A percentile compares a stretch with the other conserved stretches of the same genome.
Evolutionary conservation across 2,113 vertebrate species (phyloP).

Genomic region (Poeciliopsis prolifica): DNA sequence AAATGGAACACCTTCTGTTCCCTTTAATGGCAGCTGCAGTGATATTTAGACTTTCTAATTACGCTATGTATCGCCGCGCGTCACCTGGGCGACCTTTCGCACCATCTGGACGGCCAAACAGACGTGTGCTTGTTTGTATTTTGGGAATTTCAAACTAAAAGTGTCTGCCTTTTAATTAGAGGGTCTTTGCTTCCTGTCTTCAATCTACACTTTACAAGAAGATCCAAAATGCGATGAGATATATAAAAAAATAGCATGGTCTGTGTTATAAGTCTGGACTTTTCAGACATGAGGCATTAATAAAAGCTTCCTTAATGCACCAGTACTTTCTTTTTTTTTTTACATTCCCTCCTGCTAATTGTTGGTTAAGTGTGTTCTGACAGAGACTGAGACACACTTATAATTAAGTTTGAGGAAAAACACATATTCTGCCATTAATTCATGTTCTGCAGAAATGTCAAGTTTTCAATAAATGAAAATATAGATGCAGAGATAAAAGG

Average conservation of each 20-base stretch:
- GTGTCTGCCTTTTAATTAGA: slow-evolving; percentile 22
- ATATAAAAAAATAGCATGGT: no score
- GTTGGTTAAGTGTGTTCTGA: slow-evolving; percentile 25
- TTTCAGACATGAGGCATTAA: neutral
- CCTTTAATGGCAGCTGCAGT: slow-evolving; percentile 65
- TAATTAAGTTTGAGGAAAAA: slow-evolving; percentile 11
- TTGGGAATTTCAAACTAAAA: neutral
- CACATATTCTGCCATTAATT: slow-evolving; percentile 11
- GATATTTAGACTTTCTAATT: slow-evolving; percentile 77
- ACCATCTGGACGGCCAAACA: slow-evolving; percentile 27
- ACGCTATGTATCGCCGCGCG: slow-evolving; percentile 47
- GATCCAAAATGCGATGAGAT: neutral
- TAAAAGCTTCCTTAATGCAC: neutral
- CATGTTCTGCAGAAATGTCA: slow-evolving; percentile 8
- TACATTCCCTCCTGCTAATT: slow-evolving; percentile 19
- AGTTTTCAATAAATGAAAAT: neutral
- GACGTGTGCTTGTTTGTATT: slow-evolving; percentile 4
- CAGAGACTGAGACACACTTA: neutral
- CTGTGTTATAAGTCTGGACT: neutral
- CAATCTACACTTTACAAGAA: neutral
- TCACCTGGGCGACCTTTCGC: slow-evolving; percentile 46
- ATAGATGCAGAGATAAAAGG: neutral
- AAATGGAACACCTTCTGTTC: slow-evolving; percentile 49
- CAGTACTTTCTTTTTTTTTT: slow-evolving; percentile 8
- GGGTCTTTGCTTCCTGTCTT: slow-evolving; percentile 3